phyloP scores from a whole-genome alignment of 1,140 invertebrate genomes.

The Cepaea nemoralis region DNA sequence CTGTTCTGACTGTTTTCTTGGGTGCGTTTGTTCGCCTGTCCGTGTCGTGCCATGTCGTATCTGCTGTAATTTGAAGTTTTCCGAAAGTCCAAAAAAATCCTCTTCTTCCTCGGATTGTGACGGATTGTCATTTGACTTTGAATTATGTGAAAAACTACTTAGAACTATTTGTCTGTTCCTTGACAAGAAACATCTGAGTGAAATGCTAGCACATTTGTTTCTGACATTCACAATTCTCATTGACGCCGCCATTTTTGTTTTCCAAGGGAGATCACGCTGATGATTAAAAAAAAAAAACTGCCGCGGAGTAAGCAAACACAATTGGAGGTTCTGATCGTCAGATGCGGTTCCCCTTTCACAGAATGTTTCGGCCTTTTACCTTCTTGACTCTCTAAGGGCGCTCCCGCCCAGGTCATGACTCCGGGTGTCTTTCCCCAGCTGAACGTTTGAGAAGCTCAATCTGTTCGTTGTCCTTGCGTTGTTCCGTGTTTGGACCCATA shows the following conservation, averaged over 20 bases:
- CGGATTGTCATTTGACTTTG: neutral
- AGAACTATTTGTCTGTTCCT: neutral
- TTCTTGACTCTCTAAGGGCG: too few relatives aligned
- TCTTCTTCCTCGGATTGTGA: neutral
- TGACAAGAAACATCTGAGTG: neutral
- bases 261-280: neutral
- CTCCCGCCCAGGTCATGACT: too few relatives aligned
- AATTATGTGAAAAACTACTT: neutral
- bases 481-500: too few relatives aligned
- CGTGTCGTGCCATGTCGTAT: neutral
- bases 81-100: conserved; percentile 34
- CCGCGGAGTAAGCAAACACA: too few relatives aligned
- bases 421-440: too few relatives aligned
- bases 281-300: too few relatives aligned
- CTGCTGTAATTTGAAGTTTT: conserved; percentile 28
- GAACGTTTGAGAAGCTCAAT: too few relatives aligned
- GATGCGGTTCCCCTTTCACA: too few relatives aligned
- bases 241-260: conserved; percentile 8
- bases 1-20: neutral
- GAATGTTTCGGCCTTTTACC: too few relatives aligned
- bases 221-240: conserved; percentile 5
- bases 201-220: neutral
- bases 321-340: too few relatives aligned
- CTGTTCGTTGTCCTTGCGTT: too few relatives aligned
- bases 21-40: neutral